Conservation (phyloP, 2,888 invertebrate genomes). For the Xanthia icteritia region DNA sequence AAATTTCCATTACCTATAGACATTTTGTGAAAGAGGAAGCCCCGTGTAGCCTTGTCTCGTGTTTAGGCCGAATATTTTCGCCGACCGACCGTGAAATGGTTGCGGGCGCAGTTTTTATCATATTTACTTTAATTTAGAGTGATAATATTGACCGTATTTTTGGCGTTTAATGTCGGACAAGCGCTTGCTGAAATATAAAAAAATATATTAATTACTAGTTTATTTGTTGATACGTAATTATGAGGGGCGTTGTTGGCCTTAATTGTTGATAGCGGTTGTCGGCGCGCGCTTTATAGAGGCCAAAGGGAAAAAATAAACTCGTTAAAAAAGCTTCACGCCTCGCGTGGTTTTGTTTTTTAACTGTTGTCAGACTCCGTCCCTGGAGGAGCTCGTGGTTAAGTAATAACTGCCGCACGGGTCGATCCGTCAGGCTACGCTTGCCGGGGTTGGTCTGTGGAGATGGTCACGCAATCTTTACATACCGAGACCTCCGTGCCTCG, state of each 20-base stretch:
- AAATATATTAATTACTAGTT: slow-evolving; percentile 50
- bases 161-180: slow-evolving; percentile 25
- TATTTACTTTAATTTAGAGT: slow-evolving; percentile 51
- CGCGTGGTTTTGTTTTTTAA: neutral
- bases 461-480: too few species aligned
- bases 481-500: too few species aligned
- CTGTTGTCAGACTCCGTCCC: neutral
- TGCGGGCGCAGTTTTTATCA: slow-evolving; percentile 42
- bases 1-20: slow-evolving; percentile 55
- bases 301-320: slow-evolving; percentile 34
- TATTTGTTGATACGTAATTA: slow-evolving; percentile 52
- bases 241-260: slow-evolving; percentile 33
- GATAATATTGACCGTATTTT: slow-evolving; percentile 47
- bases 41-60: slow-evolving; percentile 30
- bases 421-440: too few species aligned
- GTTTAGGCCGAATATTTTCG: slow-evolving; percentile 43
- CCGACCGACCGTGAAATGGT: slow-evolving; percentile 49
- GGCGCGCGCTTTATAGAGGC: slow-evolving; percentile 12
- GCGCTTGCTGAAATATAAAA: slow-evolving; percentile 14
- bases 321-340: slow-evolving; percentile 1
- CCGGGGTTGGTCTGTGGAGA: too few species aligned
- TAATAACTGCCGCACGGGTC: too few species aligned
- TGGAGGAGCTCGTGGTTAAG: too few species aligned
- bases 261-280: slow-evolving; percentile 26
- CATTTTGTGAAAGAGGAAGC: slow-evolving; percentile 47